Base-by-base conservation (phyloP, 2,113 vertebrate species). In the Jaculus jaculus region DNA sequence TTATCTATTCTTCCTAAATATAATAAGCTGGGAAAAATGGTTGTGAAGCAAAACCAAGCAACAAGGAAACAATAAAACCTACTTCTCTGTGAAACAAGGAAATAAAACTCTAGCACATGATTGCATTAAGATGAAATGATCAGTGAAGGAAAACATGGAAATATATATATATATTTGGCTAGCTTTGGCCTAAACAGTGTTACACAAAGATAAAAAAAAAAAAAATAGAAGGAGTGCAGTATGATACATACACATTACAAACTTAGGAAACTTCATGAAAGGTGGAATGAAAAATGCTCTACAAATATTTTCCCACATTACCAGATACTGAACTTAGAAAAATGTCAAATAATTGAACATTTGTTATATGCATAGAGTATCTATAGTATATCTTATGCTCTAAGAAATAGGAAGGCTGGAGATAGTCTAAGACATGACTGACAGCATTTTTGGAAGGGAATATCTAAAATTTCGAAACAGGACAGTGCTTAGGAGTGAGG, bases 331-430 rank as follows among this genome's bases (percentile, higher is more conserved):
- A n/a, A n/a, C n/a, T n/a, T n/a, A n/a, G n/a, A n/a, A n/a, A n/a
- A n/a, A n/a, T n/a, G n/a, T n/a, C n/a, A n/a, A n/a, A n/a, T 30
- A 69, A 47, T 17, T 20, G 1, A 77, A 69, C 0, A 75, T 7
- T 51, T 26, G 32, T 0, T 58, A 24, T 63, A n/a, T 34, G 12
- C n/a, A 42, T 5, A 1, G 18, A 2, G n/a, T n/a, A n/a, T n/a
- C n/a, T n/a, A n/a, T n/a, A 72, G 17, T 58, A 9, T 26, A 78
- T 82, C 37, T 42, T 9, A 21, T 5, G 7, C 17, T 47, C 18
- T 20, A 28, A 18, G 10, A 2, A 47, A 37, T 21, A 10, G 5
- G 8, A 6, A 18, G 16, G 60, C 34, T 39, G 87, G 21, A 39
- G 17, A 51, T 42, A 63, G n/a, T n/a, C n/a, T n/a, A n/a, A n/a